Conservation (phyloP, 53 echinoderm and acorn worm genomes). For the Zoroaster sp. region DNA sequence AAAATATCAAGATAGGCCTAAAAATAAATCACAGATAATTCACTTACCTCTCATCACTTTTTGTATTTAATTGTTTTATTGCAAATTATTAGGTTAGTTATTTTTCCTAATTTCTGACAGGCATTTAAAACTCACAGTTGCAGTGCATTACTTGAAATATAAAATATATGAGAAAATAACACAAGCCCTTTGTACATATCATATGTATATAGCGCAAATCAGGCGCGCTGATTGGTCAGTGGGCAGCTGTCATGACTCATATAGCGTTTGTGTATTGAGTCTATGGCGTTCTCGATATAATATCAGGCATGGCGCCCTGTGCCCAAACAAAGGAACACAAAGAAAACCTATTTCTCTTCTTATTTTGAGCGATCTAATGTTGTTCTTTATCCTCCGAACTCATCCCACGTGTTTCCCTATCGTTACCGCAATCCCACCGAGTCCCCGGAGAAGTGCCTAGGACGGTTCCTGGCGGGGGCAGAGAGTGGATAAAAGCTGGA, state of each 20-base stretch:
- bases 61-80: too few relatives aligned
- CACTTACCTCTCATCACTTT: too few relatives aligned
- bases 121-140: not conserved
- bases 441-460: slow-evolving; percentile 23
- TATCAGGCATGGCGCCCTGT: slow-evolving; percentile 64
- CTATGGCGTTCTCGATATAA: slow-evolving; percentile 54
- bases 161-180: not conserved
- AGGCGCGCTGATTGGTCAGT: slow-evolving; percentile 37
- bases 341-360: slow-evolving; percentile 84
- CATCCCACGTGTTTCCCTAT: slow-evolving; percentile 65
- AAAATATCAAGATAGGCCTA: too few relatives aligned
- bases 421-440: slow-evolving; percentile 57
- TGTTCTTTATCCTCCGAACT: slow-evolving; percentile 63
- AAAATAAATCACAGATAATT: too few relatives aligned
- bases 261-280: slow-evolving; percentile 55
- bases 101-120: too few relatives aligned
- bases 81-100: too few relatives aligned
- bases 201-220: slow-evolving; percentile 33
- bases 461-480: slow-evolving; percentile 17
- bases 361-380: slow-evolving; percentile 86
- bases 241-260: slow-evolving; percentile 56
- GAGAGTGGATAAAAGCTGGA: not conserved
- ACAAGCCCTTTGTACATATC: slow-evolving; percentile 43
- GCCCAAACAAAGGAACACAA: slow-evolving; percentile 92
- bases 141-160: not conserved